Evolutionary conservation across 2,113 vertebrate species (phyloP).

Genomic region (Crotalus helleri): DNA sequence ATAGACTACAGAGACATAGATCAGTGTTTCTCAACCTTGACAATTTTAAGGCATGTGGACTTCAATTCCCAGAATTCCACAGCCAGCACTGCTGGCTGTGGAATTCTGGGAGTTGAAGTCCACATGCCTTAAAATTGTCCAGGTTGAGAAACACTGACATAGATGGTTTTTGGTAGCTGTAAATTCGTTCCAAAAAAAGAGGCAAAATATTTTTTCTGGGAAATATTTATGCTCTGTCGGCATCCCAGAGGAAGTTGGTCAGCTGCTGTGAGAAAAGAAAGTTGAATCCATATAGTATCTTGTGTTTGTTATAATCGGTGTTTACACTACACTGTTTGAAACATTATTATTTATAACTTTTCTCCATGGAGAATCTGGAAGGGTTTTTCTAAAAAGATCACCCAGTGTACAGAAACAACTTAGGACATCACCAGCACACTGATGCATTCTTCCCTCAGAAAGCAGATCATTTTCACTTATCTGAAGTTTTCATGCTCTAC

Average conservation of each 20-base stretch:
- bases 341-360: neutral
- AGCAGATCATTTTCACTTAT: neutral
- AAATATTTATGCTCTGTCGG: neutral
- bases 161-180: neutral
- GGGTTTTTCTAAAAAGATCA: neutral
- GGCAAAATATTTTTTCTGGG: neutral
- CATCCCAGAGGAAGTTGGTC: neutral
- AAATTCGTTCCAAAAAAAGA: neutral
- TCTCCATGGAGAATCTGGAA: neutral
- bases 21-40: neutral
- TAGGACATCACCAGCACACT: neutral
- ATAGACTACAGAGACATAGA: neutral
- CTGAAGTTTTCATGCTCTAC: neutral
- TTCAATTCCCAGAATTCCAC: no score
- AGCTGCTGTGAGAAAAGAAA: neutral
- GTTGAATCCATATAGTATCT: neutral
- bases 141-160: neutral
- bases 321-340: neutral
- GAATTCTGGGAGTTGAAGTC: no score
- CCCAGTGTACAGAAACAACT: neutral
- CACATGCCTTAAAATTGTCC: no score
- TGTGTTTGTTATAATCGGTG: neutral
- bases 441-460: neutral
- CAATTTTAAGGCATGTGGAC: no score
- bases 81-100: no score